Evolutionary conservation across 2,888 invertebrate genomes (phyloP).

Genomic region (Thera obeliscata): DNA sequence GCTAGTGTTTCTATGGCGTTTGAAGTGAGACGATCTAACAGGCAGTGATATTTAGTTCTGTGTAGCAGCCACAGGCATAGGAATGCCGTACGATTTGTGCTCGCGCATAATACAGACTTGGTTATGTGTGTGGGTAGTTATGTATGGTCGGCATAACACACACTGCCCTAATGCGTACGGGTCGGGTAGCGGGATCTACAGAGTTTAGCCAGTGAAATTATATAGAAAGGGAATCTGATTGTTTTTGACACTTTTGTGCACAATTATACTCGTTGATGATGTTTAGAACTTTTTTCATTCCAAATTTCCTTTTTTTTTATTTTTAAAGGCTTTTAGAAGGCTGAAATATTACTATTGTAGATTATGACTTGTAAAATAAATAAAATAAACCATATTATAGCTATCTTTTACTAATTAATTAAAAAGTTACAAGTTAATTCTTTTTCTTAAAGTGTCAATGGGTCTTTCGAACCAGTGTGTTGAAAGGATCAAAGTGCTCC

Average conservation of each 20-base stretch:
- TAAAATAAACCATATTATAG: no score
- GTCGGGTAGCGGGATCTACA: conserved; percentile 83
- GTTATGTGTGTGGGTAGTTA: conserved; percentile 63
- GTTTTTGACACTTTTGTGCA: conserved; percentile 70
- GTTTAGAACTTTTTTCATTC: conserved; percentile 5
- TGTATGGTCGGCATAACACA: conserved; percentile 75
- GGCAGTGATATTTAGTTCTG: conserved; percentile 8
- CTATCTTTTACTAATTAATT: no score
- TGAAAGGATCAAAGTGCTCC: no score
- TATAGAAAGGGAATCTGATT: conserved; percentile 83
- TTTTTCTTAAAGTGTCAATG: no score
- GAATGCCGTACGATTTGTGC: conserved; percentile 84
- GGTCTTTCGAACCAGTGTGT: no score
- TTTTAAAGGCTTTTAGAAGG: background rate
- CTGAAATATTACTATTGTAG: no score
- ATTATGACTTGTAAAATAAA: no score
- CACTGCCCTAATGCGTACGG: conserved; percentile 84
- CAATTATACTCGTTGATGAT: conserved; percentile 17
- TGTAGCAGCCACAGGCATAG: conserved; percentile 51
- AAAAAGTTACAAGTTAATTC: no score
- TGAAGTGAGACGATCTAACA: conserved; percentile 8
- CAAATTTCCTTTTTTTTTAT: background rate
- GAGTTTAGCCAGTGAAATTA: conserved; percentile 84
- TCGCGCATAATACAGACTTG: conserved; percentile 73
- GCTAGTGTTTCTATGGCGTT: background rate